Percentiles rank a stretch among this genome's conserved stretches.
Conservation (phyloP, 2,797 vertebrate species). For the Etheostoma nigrum region DNA sequence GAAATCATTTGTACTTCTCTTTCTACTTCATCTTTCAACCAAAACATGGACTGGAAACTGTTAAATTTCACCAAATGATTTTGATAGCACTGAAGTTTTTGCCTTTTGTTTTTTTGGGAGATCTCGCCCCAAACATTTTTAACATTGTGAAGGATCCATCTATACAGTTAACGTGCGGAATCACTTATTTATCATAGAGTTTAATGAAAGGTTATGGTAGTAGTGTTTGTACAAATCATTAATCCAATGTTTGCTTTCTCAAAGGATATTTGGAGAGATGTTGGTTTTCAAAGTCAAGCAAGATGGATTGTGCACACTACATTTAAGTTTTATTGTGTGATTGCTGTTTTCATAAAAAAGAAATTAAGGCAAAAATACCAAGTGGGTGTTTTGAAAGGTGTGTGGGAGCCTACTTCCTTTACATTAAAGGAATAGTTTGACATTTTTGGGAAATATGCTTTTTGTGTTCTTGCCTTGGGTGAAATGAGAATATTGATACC, state of each 20-base stretch:
- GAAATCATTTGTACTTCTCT: conserved; percentile 44
- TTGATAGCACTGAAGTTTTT: conserved; percentile 63
- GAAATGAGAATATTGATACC: not conserved
- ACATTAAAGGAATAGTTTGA: conserved; percentile 24
- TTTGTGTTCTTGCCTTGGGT: not conserved
- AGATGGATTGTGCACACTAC: conserved; percentile 10
- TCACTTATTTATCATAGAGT: conserved; percentile 38
- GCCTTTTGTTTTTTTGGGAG: conserved; percentile 32
- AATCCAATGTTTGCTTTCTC: conserved; percentile 4
- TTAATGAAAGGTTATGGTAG: conserved; percentile 14
- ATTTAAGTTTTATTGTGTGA: conserved; percentile 24
- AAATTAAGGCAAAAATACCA: conserved; percentile 17
- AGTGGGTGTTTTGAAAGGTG: conserved; percentile 30
- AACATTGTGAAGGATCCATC: conserved; percentile 41
- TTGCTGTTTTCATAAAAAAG: conserved; percentile 24
- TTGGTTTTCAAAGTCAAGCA: conserved; percentile 1
- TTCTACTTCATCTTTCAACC: conserved; percentile 34
- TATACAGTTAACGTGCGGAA: conserved; percentile 23
- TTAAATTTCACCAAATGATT: conserved; percentile 44
- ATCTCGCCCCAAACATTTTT: conserved; percentile 9
- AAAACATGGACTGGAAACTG: conserved; percentile 32
- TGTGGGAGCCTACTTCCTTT: conserved; percentile 35
- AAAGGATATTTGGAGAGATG: conserved; percentile 7
- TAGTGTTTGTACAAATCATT: conserved; percentile 1
- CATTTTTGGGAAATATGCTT: conserved; percentile 22